Evolutionary conservation across 2,888 invertebrate species (phyloP), one percentile per base, ranked within the genome.

Genomic region (Thecophora atra): DNA sequence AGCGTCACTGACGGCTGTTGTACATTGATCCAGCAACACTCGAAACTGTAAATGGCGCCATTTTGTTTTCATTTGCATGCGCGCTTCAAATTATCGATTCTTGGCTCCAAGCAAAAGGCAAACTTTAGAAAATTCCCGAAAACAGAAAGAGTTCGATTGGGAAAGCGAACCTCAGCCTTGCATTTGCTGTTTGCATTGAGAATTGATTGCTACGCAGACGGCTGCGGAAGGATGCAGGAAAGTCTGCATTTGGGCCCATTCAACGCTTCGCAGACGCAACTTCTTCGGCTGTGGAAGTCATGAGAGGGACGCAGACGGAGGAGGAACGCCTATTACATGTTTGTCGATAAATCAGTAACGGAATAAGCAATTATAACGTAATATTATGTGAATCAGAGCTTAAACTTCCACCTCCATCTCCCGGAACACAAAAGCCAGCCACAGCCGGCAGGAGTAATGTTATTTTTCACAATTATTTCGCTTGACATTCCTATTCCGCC

Each of bases 31-130:
- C 54, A 17, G 52, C 2, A 15, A 3, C 5, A 21, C 3, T 54
- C 21, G 21, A 2, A 1, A 51, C 3, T 37, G 37, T 37, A 37
- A 37, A 37, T 11, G 54, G 24, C 54, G 54, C 54, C 54, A 54
- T 54, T 21, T 54, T 54, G 6, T 54, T 54, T 54, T 54, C 19
- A 54, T 54, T 54, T 54, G 1, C 21, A 52, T 21, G 19, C 13
- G 24, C 21, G 8, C 54, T 54, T 54, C 21, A 54, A 54, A 54
- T 54, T 21, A 54, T 54, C 21, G 54, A 21, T 54, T 54, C 21
- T n/a, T n/a, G 11, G 6, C 21, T 21, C 8, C 11, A n/a, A 21
- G 24, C 2, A n/a, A 3, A 7, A 54, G 1, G 21, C 51, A n/a
- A 51, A 51, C 11, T 51, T 51, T 51, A 8, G n/a, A n/a, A n/a